phyloP scores from a whole-genome alignment of 2,113 vertebrate species.

The Puntigrus tetrazona region DNA sequence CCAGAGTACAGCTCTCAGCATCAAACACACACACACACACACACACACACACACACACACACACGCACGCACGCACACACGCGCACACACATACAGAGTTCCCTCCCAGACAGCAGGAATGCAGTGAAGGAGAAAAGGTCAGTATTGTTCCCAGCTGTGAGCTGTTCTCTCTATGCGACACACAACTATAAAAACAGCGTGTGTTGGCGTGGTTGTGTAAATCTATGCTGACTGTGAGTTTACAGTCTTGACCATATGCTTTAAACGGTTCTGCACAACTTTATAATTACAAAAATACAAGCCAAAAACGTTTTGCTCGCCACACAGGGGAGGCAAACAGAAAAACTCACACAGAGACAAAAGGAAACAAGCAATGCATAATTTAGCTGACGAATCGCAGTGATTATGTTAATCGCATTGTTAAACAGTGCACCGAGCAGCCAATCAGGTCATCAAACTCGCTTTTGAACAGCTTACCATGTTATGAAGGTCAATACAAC shows the following conservation, averaged over 20 bases:
- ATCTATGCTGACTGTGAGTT: slow-evolving; percentile 9
- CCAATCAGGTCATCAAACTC: background rate
- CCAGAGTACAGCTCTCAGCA: slow-evolving; percentile 1
- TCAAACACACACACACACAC: slow-evolving; percentile 29
- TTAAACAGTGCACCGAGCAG: background rate
- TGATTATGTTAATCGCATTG: background rate
- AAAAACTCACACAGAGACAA: background rate
- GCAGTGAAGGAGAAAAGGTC: slow-evolving; percentile 38
- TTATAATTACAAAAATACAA: slow-evolving; percentile 30
- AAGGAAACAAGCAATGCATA: background rate
- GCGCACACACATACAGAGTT: slow-evolving; percentile 24
- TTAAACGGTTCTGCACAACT: slow-evolving; percentile 27
- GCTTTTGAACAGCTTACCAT: background rate
- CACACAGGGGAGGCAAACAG: background rate
- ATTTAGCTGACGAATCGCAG: background rate
- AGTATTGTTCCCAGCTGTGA: slow-evolving; percentile 28
- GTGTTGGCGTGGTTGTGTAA: slow-evolving; percentile 8
- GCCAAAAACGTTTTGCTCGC: slow-evolving; percentile 14
- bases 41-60: too few relatives aligned
- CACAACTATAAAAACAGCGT: slow-evolving; percentile 23
- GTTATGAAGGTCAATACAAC: slow-evolving; percentile 17
- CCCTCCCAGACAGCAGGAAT: slow-evolving; percentile 43
- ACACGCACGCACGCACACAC: slow-evolving; percentile 57
- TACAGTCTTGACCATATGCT: slow-evolving; percentile 27
- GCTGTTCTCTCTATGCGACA: background rate